Conservation (phyloP, 2,888 invertebrate genomes). For the Listrodromus nycthemerus region DNA sequence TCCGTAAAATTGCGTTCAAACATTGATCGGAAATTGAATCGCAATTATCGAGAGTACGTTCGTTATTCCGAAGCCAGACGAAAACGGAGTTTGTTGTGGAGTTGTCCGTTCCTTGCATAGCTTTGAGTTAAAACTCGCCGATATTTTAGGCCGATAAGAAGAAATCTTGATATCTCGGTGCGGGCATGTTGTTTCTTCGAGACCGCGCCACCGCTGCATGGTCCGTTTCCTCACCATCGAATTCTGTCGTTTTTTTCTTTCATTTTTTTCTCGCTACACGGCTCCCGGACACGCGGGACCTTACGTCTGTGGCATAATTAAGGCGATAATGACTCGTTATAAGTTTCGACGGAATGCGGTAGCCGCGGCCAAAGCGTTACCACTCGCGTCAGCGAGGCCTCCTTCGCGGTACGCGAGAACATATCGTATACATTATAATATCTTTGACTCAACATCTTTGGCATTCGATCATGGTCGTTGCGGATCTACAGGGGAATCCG, state of each 20-base stretch:
- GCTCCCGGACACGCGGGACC: constrained; percentile 42
- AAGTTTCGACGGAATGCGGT: constrained; percentile 55
- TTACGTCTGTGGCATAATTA: constrained; percentile 50
- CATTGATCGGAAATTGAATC: background rate
- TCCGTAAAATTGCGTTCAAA: background rate
- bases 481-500: background rate
- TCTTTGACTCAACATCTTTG: constrained; percentile 27
- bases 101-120: background rate
- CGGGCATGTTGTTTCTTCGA: constrained; percentile 44
- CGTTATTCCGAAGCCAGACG: background rate
- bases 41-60: background rate
- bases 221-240: constrained; percentile 24
- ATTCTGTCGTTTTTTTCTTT: background rate
- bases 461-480: constrained; percentile 20
- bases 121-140: constrained; percentile 24
- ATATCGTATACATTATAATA: constrained; percentile 49
- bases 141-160: constrained; percentile 38
- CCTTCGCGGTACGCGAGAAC: constrained; percentile 40
- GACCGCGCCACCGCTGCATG: constrained; percentile 11
- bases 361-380: constrained; percentile 3
- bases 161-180: constrained; percentile 48
- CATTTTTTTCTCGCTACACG: constrained; percentile 32
- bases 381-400: background rate
- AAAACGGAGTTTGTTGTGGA: constrained; percentile 19
- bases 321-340: constrained; percentile 51